Conservation (phyloP, 2,113 vertebrate genomes). For the Ahaetulla prasina region DNA sequence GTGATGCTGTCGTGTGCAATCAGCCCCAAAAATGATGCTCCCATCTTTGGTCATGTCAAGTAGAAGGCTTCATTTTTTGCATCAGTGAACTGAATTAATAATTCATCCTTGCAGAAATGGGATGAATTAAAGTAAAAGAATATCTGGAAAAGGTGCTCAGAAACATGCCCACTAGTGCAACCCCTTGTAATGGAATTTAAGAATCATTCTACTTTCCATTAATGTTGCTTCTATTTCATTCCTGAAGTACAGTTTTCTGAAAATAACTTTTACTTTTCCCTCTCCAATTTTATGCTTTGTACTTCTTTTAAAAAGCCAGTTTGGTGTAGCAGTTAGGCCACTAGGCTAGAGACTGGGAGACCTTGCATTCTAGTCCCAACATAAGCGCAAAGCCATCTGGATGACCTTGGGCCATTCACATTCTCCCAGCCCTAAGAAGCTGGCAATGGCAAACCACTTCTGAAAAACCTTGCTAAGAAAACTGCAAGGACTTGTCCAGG, state of each 20-base stretch:
- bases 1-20: neutral
- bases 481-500: neutral
- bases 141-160: slow-evolving; percentile 16
- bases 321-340: neutral
- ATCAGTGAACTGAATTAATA: neutral
- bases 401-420: neutral
- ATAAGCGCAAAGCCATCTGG: neutral
- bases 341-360: neutral
- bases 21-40: neutral
- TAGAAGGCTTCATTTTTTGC: neutral
- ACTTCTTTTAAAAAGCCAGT: neutral
- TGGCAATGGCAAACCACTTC: neutral
- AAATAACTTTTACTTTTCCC: neutral
- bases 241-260: neutral
- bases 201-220: neutral
- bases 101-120: neutral
- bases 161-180: neutral
- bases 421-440: neutral
- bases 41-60: slow-evolving; percentile 1
- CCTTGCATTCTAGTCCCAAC: neutral
- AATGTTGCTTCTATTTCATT: slow-evolving; percentile 14
- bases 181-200: slow-evolving; percentile 16
- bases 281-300: neutral
- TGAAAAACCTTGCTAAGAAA: neutral
- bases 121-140: neutral